A percentile compares a stretch with the other conserved stretches of the same genome.
phyloP scores from a whole-genome alignment of 2,113 vertebrate genomes.

The Morone chrysops region DNA sequence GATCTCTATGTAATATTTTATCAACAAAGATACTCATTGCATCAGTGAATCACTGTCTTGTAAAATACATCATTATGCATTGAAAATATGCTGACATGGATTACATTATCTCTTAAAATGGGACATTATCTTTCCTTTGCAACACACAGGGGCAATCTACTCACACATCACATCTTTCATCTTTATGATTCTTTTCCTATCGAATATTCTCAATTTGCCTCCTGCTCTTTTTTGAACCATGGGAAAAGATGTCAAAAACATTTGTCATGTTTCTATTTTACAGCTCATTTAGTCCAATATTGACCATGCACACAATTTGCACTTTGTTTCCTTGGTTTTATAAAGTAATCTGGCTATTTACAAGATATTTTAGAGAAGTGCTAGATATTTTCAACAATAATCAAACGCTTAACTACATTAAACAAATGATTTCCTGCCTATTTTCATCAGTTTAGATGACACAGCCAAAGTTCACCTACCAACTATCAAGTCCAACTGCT shows the following conservation, averaged over 20 bases:
- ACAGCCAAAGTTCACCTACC: background rate
- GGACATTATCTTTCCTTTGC: background rate
- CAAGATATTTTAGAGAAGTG: constrained; percentile 15
- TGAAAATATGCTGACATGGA: background rate
- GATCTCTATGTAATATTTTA: background rate
- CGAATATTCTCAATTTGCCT: background rate
- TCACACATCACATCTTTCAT: background rate
- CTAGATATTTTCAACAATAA: constrained; percentile 37
- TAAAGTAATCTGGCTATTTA: constrained; percentile 27
- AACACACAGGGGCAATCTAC: too few relatives aligned
- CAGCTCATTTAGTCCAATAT: constrained; percentile 14
- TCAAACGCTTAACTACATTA: constrained; percentile 20
- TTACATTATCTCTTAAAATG: background rate
- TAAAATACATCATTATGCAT: background rate
- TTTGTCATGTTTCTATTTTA: constrained; percentile 23
- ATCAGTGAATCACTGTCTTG: background rate
- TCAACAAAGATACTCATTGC: background rate
- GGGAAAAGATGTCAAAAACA: constrained; percentile 1
- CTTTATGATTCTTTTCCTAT: background rate
- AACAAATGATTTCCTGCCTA: constrained; percentile 8
- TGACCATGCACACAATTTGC: constrained; percentile 9
- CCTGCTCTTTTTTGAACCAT: background rate
- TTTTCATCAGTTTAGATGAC: background rate
- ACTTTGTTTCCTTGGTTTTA: constrained; percentile 41
- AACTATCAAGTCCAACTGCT: background rate